Conservation (phyloP, 2,113 vertebrate species). For the Brachypteracias leptosomus region DNA sequence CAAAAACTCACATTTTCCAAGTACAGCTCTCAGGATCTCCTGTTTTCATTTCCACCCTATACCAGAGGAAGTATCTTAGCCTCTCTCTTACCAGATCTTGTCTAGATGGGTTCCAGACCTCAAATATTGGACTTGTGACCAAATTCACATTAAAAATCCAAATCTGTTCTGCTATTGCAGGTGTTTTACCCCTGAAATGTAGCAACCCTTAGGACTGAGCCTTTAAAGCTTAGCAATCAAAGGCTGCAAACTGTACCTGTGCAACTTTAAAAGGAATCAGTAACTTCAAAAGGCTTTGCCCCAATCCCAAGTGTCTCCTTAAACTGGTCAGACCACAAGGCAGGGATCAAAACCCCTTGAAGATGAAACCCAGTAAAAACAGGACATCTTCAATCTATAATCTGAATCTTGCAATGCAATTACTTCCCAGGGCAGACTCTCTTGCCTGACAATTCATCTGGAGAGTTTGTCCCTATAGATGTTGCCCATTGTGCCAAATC, state of each 20-base stretch:
- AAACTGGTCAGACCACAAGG: not conserved
- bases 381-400: not conserved
- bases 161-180: not conserved
- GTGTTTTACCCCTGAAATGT: not conserved
- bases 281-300: not conserved
- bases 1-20: slow-evolving; percentile 51
- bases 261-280: not conserved
- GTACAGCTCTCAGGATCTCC: not conserved
- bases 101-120: not conserved
- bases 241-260: not conserved
- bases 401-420: not conserved
- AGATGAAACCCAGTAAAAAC: not conserved
- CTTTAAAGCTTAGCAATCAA: not conserved
- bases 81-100: not conserved
- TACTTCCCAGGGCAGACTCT: not conserved
- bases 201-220: accelerated
- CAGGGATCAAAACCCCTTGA: not conserved
- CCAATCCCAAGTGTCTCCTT: not conserved
- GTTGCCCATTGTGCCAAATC: not conserved
- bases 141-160: not conserved
- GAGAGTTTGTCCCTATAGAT: not conserved
- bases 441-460: not conserved
- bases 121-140: not conserved
- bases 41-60: not conserved
- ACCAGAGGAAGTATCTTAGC: not conserved